These are phyloP conservation scores for Cyprinodon variegatus DNA, from an alignment of 2,113 vertebrate species.

Conservation along the genomic window DNA sequence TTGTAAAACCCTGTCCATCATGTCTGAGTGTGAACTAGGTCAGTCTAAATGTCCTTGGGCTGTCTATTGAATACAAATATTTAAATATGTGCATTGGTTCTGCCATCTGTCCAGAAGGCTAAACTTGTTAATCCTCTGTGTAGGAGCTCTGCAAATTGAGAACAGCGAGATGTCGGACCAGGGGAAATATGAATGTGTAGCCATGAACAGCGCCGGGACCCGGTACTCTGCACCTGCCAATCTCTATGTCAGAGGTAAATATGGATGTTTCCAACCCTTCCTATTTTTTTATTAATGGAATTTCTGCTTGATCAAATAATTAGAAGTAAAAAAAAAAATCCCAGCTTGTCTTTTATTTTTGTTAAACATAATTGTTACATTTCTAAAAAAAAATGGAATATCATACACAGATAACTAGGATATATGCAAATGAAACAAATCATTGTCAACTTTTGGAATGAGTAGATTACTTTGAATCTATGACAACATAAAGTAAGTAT, in stretches of 20 bases:
- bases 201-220: conserved; percentile 94
- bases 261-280: conserved; percentile 19
- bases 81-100: conserved; percentile 43
- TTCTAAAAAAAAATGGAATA: neutral
- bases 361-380: neutral
- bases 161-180: conserved; percentile 97
- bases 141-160: conserved; percentile 96
- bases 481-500: no score
- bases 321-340: neutral
- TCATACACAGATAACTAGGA: neutral
- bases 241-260: conserved; percentile 96
- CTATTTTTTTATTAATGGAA: neutral
- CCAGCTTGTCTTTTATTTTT: neutral
- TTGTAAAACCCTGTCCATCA: conserved; percentile 32
- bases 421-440: neutral
- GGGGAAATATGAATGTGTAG: conserved; percentile 96
- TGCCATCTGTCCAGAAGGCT: conserved; percentile 53
- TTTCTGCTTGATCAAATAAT: neutral
- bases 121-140: conserved; percentile 63
- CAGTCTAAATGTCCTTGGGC: conserved; percentile 37
- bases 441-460: neutral
- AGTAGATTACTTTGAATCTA: neutral
- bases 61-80: conserved; percentile 39
- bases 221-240: conserved; percentile 96
- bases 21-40: conserved; percentile 39